Evolutionary conservation across 2,113 vertebrate genomes (phyloP), one percentile per base, ranked within the genome.

Genomic region (Sardina pilchardus): DNA sequence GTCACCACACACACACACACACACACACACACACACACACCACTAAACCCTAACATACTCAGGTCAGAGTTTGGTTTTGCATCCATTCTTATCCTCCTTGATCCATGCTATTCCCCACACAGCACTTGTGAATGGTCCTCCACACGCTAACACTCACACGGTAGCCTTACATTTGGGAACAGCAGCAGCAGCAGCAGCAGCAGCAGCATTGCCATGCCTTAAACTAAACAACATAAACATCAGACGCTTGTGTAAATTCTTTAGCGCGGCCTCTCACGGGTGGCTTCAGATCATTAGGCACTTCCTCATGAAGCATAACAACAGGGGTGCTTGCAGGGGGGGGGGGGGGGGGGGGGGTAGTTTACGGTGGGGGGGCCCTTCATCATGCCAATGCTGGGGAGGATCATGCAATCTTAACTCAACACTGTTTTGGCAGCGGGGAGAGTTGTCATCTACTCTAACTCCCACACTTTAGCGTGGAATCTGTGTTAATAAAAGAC

Each of bases 221-320:
- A 78, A 78, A 78, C 17, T 36, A 78, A 39, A 78, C 26, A 78
- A 36, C 34, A 78, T 59, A 21, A 59, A 78, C 30, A 75, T 75
- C 71, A 9, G 24, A 71, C 24, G 34, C 36, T 34, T 78, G 30
- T 36, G 71, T 78, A 16, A 78, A 78, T 34, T 1, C 9, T 34
- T 78, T 14, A 78, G 71, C 63, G 4, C 7, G 63, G 14, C 16
- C 14, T 78, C 71, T 78, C 71, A 26, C 59, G 59, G 56, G 59
- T 63, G 59, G 59, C 8, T 63, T 63, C 59, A 78, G 30, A 78
- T 14, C 30, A 78, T 78, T 78, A 78, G 71, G 71, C 71, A 78
- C 71, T 78, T 78, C 30, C 36, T 78, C 30, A 36, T 36, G 71
- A 36, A 34, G 12, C 10, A 36, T 71, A 71, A 71, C 26, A 78